phyloP scores from a whole-genome alignment of 2,888 invertebrate species.

The Escarpia spicata region DNA sequence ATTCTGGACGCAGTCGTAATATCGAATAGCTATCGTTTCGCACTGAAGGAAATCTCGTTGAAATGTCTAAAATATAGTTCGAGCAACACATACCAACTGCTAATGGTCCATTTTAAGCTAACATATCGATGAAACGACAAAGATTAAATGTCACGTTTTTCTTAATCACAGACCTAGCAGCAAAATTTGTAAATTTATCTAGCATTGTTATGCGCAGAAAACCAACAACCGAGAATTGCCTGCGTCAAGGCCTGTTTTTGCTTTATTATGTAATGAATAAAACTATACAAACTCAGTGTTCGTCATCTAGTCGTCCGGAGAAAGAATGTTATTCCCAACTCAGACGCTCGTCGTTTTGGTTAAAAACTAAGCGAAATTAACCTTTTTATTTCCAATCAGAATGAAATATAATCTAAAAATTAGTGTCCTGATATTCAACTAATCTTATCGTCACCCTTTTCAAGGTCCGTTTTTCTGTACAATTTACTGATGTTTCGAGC shows the following conservation, averaged over 20 bases:
- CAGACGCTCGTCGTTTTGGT: too few species aligned
- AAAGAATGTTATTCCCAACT: too few species aligned
- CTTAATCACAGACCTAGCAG: background rate
- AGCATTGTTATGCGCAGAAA: background rate
- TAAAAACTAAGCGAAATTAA: too few species aligned
- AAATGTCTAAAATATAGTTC: too few species aligned
- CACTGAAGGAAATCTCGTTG: background rate
- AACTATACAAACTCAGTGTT: background rate
- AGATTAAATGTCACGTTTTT: background rate
- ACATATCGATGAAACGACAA: background rate
- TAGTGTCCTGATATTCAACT: too few species aligned
- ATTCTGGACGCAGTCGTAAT: too few species aligned
- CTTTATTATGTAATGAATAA: background rate
- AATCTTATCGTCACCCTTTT: too few species aligned
- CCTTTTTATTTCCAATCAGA: too few species aligned
- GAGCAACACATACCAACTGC: background rate
- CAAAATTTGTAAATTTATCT: background rate
- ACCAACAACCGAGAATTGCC: background rate
- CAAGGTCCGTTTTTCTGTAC: too few species aligned
- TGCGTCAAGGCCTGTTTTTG: background rate
- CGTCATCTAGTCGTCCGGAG: background rate
- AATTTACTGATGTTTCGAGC: too few species aligned
- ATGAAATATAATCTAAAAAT: too few species aligned
- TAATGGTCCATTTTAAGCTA: background rate
- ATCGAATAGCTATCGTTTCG: background rate